Conservation (phyloP, 2,888 invertebrate genomes). For the Diarsia dahlii region DNA sequence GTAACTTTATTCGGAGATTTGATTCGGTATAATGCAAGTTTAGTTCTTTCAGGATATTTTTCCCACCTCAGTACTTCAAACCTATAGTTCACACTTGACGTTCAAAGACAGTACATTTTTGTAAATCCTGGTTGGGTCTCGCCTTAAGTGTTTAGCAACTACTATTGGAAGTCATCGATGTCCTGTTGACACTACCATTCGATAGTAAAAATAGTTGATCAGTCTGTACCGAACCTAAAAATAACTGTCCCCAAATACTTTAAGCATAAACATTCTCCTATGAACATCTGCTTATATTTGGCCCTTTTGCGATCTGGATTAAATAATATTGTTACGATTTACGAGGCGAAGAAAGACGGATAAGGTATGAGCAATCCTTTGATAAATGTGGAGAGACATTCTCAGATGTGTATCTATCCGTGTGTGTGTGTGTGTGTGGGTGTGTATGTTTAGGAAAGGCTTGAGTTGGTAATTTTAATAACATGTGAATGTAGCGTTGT, state of each 20-base stretch:
- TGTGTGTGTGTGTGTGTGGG: not conserved
- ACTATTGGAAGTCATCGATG: not conserved
- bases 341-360: not conserved
- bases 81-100: no score
- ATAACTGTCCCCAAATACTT: conserved; percentile 1
- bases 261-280: conserved; percentile 24
- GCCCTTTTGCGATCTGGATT: conserved; percentile 11
- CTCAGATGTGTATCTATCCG: not conserved
- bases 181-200: not conserved
- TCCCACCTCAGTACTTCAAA: no score
- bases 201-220: not conserved
- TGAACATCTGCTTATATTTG: conserved; percentile 24
- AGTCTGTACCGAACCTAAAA: conserved; percentile 7
- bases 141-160: not conserved
- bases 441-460: not conserved
- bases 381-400: conserved; percentile 14
- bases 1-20: no score
- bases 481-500: not conserved
- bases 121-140: no score
- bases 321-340: conserved; percentile 28
- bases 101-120: no score
- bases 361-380: conserved; percentile 32
- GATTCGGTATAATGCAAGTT: no score
- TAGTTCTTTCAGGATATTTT: no score
- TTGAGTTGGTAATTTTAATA: conserved; percentile 35